Percentiles rank a stretch among this genome's conserved stretches.
phyloP scores from a whole-genome alignment of 2,113 vertebrate species.

The Hucho hucho region DNA sequence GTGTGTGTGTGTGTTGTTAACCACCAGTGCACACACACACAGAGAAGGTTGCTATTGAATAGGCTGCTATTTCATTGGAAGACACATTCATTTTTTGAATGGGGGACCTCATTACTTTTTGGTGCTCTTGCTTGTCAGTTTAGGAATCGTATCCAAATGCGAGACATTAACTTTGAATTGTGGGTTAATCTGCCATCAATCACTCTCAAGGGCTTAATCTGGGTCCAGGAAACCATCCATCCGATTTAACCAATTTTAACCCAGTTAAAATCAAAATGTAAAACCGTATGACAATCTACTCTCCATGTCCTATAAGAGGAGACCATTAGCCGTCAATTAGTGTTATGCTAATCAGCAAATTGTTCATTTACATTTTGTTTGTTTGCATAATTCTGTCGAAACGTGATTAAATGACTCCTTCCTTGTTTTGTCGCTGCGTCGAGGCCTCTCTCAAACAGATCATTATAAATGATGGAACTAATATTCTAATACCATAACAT shows the following conservation, averaged over 20 bases:
- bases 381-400: constrained; percentile 34
- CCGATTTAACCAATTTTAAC: too few species aligned
- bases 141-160: neutral
- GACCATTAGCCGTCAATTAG: constrained; percentile 13
- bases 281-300: too few species aligned
- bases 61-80: neutral
- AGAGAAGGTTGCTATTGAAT: neutral
- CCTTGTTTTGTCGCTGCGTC: constrained; percentile 18
- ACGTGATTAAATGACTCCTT: constrained; percentile 31
- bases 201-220: neutral
- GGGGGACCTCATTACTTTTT: neutral
- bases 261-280: too few species aligned
- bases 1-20: neutral
- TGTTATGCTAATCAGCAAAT: constrained; percentile 29
- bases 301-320: neutral
- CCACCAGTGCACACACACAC: neutral
- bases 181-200: neutral
- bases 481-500: constrained; percentile 8
- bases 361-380: constrained; percentile 19
- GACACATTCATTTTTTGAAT: neutral
- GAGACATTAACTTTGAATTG: neutral
- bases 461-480: constrained; percentile 34
- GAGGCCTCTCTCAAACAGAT: constrained; percentile 16
- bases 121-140: neutral
- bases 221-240: too few species aligned